phyloP scores from a whole-genome alignment of 2,797 vertebrate species.

The Sphenodon punctatus region DNA sequence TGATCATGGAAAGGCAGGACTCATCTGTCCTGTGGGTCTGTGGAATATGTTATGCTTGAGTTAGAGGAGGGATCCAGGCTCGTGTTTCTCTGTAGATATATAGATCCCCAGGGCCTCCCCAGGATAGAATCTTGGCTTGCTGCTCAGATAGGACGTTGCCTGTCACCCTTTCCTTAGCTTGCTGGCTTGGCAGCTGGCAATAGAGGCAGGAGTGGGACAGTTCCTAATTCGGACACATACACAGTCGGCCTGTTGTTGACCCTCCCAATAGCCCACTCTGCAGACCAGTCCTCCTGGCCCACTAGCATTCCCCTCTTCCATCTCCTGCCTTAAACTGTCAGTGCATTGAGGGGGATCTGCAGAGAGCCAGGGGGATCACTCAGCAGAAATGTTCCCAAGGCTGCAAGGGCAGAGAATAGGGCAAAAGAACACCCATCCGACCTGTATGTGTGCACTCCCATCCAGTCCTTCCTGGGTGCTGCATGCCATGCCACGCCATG shows the following conservation, averaged over 20 bases:
- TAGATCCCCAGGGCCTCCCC: not conserved
- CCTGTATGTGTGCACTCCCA: no score
- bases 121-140: not conserved
- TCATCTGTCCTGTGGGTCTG: not conserved
- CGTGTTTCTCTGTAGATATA: not conserved
- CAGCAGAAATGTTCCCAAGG: not conserved
- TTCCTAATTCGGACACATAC: not conserved
- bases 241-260: no score
- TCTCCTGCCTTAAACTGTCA: not conserved
- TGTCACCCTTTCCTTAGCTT: not conserved
- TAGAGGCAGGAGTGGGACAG: not conserved
- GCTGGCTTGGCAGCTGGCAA: not conserved
- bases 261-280: not conserved
- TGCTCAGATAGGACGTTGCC: no score
- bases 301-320: not conserved
- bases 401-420: not conserved
- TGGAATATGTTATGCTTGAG: conserved; percentile 1
- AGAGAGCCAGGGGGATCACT: not conserved
- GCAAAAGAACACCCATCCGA: no score
- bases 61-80: no score
- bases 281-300: not conserved
- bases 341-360: not conserved
- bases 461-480: no score
- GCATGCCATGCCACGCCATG: rapidly evolving
- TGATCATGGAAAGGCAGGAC: conserved; percentile 54